Base-by-base conservation (phyloP, 2,797 vertebrate species). In the Pempheris klunzingeri region DNA sequence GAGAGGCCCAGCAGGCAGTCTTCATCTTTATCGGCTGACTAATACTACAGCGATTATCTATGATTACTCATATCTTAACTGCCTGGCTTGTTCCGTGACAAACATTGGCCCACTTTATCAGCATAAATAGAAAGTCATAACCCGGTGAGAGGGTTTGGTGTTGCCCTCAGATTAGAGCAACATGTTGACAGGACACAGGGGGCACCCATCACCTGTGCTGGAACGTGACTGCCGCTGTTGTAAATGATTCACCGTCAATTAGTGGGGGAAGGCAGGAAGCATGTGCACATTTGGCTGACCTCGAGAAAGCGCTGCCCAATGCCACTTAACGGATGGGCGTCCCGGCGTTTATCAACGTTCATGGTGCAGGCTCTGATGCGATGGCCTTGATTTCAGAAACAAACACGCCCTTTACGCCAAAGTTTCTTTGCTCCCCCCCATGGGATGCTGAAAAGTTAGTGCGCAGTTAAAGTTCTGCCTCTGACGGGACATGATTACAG, bases 171-270 rank as follows among this genome's bases (percentile, higher is more conserved):
- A 54, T 75, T 41, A 58, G 50, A 71, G 36, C 34, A 58, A 59
- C 79, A 71, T 77, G 80, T 74, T 73, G 59, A 67, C 43, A 2
- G 62, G 58, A 43, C 53, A 58, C 55, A 69, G 81, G 83, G 65
- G 78, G 89, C 54, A 67, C 28, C 78, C 80, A 79, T 94, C 94
- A 94, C 92, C 90, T 92, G 93, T 81, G 52, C 82, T 14, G 82
- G 73, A 95, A 95, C 90, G 93, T 95, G 94, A 94, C 90, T 61
- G 63, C 39, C 61, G 60, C 74, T 71, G 81, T 84, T 86, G 91
- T 89, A 87, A 92, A 93, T 89, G 82, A 94, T 89, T 91, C 89
- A 91, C 75, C 28, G 53, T 80, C 64, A 87, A 80, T 91, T 84
- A 90, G 69, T 58, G 71, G 67, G 71, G 44, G 74, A 64, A 73